phyloP scores from a whole-genome alignment of 2,113 vertebrate genomes.

The Maccullochella peelii region DNA sequence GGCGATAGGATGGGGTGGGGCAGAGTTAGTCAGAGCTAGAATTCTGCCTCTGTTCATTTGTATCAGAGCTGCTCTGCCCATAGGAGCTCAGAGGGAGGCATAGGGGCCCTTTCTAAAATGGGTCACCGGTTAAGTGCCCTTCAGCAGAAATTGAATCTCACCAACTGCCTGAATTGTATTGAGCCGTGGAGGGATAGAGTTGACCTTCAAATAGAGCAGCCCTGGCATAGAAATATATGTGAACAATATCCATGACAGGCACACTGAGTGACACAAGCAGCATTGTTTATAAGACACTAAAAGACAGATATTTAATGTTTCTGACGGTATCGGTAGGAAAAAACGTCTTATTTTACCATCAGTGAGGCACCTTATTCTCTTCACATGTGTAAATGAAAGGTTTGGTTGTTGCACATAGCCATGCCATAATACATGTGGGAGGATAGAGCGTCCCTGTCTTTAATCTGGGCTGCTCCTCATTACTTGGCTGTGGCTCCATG shows the following conservation, averaged over 20 bases:
- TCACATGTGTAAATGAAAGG: slow-evolving; percentile 32
- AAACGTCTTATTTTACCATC: slow-evolving; percentile 22
- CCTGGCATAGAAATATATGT: slow-evolving; percentile 70
- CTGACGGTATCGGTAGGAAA: slow-evolving; percentile 1
- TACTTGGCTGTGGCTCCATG: slow-evolving; percentile 62
- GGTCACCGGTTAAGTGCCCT: slow-evolving; percentile 82
- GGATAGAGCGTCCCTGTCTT: slow-evolving; percentile 42
- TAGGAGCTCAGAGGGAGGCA: slow-evolving; percentile 71
- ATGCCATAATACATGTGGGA: slow-evolving; percentile 46
- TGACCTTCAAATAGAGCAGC: slow-evolving; percentile 75
- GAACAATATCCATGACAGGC: slow-evolving; percentile 67
- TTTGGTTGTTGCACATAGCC: slow-evolving; percentile 32
- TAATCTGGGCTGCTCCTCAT: slow-evolving; percentile 73
- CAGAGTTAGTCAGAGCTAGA: slow-evolving; percentile 56
- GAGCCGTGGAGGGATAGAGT: slow-evolving; percentile 71
- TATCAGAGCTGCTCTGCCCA: slow-evolving; percentile 63
- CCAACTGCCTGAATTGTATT: slow-evolving; percentile 75
- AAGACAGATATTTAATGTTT: slow-evolving; percentile 33
- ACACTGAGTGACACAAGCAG: slow-evolving; percentile 42
- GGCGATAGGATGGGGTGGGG: slow-evolving; percentile 36
- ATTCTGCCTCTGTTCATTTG: slow-evolving; percentile 64
- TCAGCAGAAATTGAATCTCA: slow-evolving; percentile 83
- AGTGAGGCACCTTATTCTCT: background rate
- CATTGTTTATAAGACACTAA: slow-evolving; percentile 53
- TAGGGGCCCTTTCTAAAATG: slow-evolving; percentile 78